phyloP scores from a whole-genome alignment of 2,797 vertebrate species.

The Myripristis jacobus region DNA sequence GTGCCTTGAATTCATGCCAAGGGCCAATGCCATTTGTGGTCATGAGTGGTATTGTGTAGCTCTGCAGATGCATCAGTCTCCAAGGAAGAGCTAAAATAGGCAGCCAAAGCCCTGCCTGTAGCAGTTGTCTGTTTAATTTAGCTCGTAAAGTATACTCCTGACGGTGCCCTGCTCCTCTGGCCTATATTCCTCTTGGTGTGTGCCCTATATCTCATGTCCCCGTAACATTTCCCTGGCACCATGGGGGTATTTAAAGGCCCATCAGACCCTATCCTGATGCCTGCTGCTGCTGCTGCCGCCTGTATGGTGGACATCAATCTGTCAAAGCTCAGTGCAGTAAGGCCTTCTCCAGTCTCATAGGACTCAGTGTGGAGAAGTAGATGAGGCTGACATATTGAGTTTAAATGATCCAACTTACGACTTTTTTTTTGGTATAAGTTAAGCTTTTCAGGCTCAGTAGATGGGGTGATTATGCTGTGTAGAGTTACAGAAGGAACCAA shows the following conservation, averaged over 20 bases:
- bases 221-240: constrained; percentile 67
- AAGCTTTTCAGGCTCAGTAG: constrained; percentile 11
- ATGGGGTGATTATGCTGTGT: constrained; percentile 3
- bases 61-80: constrained; percentile 58
- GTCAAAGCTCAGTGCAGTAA: constrained; percentile 36
- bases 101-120: constrained; percentile 60
- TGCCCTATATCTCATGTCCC: constrained; percentile 67
- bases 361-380: constrained; percentile 36
- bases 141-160: constrained; percentile 73
- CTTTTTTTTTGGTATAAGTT: background rate
- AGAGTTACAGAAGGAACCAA: constrained; percentile 28
- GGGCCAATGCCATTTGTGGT: constrained; percentile 72
- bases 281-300: constrained; percentile 43
- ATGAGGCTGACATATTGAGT: background rate
- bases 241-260: constrained; percentile 66
- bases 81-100: constrained; percentile 74
- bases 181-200: constrained; percentile 67
- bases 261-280: constrained; percentile 49
- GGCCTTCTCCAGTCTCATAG: constrained; percentile 19
- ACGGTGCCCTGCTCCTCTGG: constrained; percentile 53
- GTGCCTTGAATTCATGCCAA: constrained; percentile 70
- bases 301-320: constrained; percentile 43
- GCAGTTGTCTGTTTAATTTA: constrained; percentile 84
- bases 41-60: constrained; percentile 64
- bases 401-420: constrained; percentile 12